Percentiles rank a stretch among this genome's conserved stretches.
phyloP scores from a whole-genome alignment of 2,888 invertebrate genomes.

The Melitaea athalia region DNA sequence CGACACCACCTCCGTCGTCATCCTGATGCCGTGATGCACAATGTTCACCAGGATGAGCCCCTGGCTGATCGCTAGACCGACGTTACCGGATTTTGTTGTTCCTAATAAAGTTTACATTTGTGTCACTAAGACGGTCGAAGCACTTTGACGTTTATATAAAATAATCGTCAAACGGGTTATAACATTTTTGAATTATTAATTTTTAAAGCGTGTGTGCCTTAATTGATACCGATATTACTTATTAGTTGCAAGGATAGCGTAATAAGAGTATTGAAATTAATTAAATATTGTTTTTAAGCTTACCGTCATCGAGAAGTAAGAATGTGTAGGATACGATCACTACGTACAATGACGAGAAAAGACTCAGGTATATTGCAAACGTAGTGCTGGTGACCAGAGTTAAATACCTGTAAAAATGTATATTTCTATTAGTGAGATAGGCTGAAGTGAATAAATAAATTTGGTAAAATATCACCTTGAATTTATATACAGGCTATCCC shows the following conservation, averaged over 20 bases:
- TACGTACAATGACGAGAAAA: slow-evolving; percentile 84
- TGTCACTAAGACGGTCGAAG: not conserved
- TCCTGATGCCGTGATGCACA: slow-evolving; percentile 91
- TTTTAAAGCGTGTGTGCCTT: too few relatives aligned
- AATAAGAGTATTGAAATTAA: too few relatives aligned
- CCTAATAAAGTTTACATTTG: slow-evolving; percentile 55
- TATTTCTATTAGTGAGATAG: too few relatives aligned
- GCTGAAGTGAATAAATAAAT: too few relatives aligned
- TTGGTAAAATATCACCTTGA: too few relatives aligned
- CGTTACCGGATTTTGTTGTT: slow-evolving; percentile 84
- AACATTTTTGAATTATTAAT: too few relatives aligned
- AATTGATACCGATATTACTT: too few relatives aligned
- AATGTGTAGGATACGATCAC: slow-evolving; percentile 84
- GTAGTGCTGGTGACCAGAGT: slow-evolving; percentile 83
- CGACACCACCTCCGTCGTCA: slow-evolving; percentile 89
- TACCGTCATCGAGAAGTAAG: slow-evolving; percentile 82
- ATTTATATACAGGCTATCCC: too few relatives aligned
- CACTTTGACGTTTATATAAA: too few relatives aligned
- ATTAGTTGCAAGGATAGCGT: too few relatives aligned
- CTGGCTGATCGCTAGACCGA: slow-evolving; percentile 88
- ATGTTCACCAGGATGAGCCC: slow-evolving; percentile 89
- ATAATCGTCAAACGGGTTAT: too few relatives aligned
- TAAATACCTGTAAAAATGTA: slow-evolving; percentile 75
- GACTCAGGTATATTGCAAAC: slow-evolving; percentile 85
- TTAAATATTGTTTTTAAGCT: slow-evolving; percentile 34